Base-by-base conservation (phyloP, 35 echinoderm and acorn worm genomes). In the Heliocidaris tuberculata region DNA sequence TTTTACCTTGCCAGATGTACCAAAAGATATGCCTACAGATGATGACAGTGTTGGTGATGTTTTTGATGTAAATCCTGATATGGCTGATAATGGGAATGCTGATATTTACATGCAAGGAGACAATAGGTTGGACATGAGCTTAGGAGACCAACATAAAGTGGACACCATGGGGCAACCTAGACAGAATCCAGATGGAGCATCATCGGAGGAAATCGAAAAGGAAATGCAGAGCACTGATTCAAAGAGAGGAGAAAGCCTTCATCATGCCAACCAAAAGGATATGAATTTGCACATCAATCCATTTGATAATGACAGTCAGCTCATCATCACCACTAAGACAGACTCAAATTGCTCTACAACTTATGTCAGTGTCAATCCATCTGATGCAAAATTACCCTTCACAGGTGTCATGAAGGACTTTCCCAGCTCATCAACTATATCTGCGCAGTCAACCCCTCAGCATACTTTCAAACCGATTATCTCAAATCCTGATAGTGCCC, bases 211-310 rank as follows among this genome's bases (percentile, higher is more conserved):
- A 52, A 49, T 59, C 56, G 91, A 93, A 29, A 59, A 93, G 30
- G 50, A 59, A 93, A 93, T 48, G 91, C 48, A 31, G 27, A 93
- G 2, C 16, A 59, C 48, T 91, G 31, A 47, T 47, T 35, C 47
- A 59, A 93, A 93, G 91, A 59, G 11, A 93, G 48, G n/a, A 30
- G 85, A 27, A 85, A 94, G 47, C 21, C 6, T 92, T 15, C 19
- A 21, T 24, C 48, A 21, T 7, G 42, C 56, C 27, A 32, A 54
- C 48, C 65, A 90, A 56, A 93, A 31, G 47, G 89, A 93, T 21
- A 50, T 96, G 59, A 94, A 96, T 91, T 92, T 96, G 9, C 94
- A 94, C 78, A 94, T 96, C 48, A 96, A 96, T 93, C 96, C 96
- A 94, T 96, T 96, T 60, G 96, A 96, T 56, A 88, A 60, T 94